Percentiles rank a stretch among this genome's conserved stretches.
Conservation (phyloP, 2,797 vertebrate genomes). For the Acanthurus lineatus region DNA sequence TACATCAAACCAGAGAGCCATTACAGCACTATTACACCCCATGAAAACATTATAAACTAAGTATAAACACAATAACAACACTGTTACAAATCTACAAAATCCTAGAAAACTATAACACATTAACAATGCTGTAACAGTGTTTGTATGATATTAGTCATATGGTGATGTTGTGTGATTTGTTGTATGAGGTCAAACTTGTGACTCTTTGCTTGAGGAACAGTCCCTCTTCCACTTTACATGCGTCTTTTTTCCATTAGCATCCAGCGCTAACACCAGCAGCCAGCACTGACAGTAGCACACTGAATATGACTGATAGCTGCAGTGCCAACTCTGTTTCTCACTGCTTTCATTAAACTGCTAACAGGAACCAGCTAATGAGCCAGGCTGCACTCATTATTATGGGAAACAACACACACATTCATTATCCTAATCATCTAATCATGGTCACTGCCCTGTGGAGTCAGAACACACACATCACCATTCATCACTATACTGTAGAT, state of each 20-base stretch:
- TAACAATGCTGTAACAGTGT: no score
- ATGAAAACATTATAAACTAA: no score
- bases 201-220: background rate
- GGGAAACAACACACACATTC: conserved; percentile 66
- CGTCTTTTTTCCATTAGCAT: conserved; percentile 1
- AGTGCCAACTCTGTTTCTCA: conserved; percentile 35
- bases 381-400: conserved; percentile 65
- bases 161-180: no score
- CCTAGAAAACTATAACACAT: no score
- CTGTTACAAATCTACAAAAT: no score
- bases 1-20: no score
- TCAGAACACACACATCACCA: conserved; percentile 54
- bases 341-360: conserved; percentile 67
- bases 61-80: no score
- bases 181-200: no score
- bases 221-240: background rate
- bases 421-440: conserved; percentile 72
- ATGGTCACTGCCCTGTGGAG: conserved; percentile 65
- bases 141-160: no score
- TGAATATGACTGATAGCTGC: conserved; percentile 60
- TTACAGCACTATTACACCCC: no score
- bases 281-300: conserved; percentile 24
- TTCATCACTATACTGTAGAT: conserved; percentile 53
- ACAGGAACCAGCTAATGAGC: conserved; percentile 75
- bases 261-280: background rate